Evolutionary conservation across 2,797 vertebrate species (phyloP).

Genomic region (Odontamblyopus lacepedii): DNA sequence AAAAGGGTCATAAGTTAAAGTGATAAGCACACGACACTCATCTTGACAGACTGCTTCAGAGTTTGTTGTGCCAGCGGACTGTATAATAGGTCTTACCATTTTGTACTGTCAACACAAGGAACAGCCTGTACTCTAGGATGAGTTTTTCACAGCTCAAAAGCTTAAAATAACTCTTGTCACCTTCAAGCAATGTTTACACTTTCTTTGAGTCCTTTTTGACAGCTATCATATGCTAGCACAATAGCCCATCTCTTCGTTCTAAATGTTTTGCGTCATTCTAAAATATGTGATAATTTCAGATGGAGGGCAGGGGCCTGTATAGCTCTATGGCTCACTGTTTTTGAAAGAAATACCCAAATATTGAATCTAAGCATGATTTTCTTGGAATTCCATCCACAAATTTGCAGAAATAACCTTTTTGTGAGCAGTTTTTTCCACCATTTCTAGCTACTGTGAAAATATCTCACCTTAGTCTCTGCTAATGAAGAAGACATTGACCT

Average conservation of each 20-base stretch:
- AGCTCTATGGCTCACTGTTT: too few species aligned
- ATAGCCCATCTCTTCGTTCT: background rate
- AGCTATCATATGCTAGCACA: background rate
- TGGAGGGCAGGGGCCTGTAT: too few species aligned
- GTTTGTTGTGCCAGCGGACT: conserved; percentile 5
- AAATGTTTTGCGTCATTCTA: too few species aligned
- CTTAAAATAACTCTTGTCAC: background rate
- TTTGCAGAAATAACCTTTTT: too few species aligned
- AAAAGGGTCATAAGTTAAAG: background rate
- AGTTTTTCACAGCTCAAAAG: background rate
- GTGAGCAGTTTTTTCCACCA: too few species aligned
- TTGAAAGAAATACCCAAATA: too few species aligned
- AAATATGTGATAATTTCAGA: too few species aligned
- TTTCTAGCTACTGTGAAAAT: too few species aligned
- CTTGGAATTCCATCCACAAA: too few species aligned
- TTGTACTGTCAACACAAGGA: background rate
- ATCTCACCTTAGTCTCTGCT: too few species aligned
- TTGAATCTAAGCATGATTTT: too few species aligned
- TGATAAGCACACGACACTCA: background rate
- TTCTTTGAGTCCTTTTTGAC: background rate
- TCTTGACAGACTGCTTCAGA: background rate
- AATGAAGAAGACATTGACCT: too few species aligned
- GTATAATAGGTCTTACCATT: background rate
- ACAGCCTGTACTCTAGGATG: conserved; percentile 3
- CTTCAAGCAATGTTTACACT: background rate